phyloP scores from a whole-genome alignment of 2,797 vertebrate genomes.

The Malacoctenus gilli region DNA sequence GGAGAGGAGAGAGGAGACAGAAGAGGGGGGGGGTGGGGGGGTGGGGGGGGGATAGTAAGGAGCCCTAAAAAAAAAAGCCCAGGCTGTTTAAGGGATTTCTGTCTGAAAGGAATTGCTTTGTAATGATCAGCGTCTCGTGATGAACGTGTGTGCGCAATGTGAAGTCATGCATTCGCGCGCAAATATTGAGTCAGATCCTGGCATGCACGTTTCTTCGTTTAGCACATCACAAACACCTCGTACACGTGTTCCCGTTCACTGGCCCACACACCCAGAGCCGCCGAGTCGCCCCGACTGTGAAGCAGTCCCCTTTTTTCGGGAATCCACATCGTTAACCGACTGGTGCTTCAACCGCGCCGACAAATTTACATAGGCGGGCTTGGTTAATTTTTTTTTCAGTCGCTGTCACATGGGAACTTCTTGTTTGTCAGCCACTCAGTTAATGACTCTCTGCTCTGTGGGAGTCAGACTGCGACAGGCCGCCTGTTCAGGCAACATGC shows the following conservation, averaged over 20 bases:
- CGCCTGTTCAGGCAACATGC: constrained; percentile 65
- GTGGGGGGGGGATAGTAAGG: constrained; percentile 73
- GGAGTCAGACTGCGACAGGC: constrained; percentile 65
- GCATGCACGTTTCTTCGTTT: constrained; percentile 55
- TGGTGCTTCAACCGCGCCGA: constrained; percentile 5
- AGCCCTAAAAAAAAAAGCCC: constrained; percentile 73
- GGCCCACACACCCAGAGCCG: constrained; percentile 55
- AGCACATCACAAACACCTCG: constrained; percentile 63
- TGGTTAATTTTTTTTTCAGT: constrained; percentile 24
- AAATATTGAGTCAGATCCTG: constrained; percentile 29
- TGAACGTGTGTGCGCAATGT: constrained; percentile 30
- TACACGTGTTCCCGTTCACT: constrained; percentile 40
- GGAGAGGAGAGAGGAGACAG: constrained; percentile 79
- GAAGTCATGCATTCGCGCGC: constrained; percentile 12
- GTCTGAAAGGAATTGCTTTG: constrained; percentile 82
- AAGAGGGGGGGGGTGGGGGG: constrained; percentile 73
- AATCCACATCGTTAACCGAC: constrained; percentile 1
- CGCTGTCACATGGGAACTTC: constrained; percentile 58
- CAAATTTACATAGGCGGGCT: neutral
- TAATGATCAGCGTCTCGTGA: constrained; percentile 80
- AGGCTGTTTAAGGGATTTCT: constrained; percentile 85
- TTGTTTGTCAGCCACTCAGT: constrained; percentile 54
- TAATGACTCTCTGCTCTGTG: constrained; percentile 55
- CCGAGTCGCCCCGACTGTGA: constrained; percentile 31
- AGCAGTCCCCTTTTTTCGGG: constrained; percentile 10